These are phyloP conservation scores for Drosophila longiperda DNA, from an alignment of 2,888 invertebrate genomes.

Conservation along the genomic window DNA sequence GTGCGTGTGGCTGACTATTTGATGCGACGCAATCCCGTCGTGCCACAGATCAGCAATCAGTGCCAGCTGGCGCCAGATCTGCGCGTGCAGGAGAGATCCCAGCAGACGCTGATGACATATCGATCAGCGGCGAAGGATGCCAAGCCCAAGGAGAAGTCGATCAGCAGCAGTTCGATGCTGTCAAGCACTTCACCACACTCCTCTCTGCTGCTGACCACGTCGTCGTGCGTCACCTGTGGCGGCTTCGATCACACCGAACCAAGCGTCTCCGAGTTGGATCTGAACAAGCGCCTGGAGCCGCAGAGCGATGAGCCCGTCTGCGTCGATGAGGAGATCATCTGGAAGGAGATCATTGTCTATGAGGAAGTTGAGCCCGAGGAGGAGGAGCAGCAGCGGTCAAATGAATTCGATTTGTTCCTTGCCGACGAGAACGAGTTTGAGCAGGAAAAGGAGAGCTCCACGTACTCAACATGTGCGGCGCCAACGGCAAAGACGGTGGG, in stretches of 20 bases:
- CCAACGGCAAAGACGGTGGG: background rate
- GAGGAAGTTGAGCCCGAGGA: conserved; percentile 54
- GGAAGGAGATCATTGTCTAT: conserved; percentile 66
- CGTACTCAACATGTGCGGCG: conserved; percentile 8
- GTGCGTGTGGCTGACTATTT: conserved; percentile 69
- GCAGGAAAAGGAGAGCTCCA: background rate
- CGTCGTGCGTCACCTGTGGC: conserved; percentile 70
- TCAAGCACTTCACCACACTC: conserved; percentile 61
- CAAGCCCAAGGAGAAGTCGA: conserved; percentile 38
- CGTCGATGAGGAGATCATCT: conserved; percentile 64
- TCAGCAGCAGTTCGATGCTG: conserved; percentile 33
- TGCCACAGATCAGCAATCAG: conserved; percentile 72
- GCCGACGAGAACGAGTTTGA: conserved; percentile 15
- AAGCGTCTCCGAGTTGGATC: conserved; percentile 55
- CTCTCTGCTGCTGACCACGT: conserved; percentile 69
- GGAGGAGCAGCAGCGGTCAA: conserved; percentile 23
- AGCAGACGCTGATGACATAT: conserved; percentile 65
- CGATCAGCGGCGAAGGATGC: conserved; percentile 29
- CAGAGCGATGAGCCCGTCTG: conserved; percentile 58
- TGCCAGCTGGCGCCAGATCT: conserved; percentile 51
- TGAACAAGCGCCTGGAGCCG: conserved; percentile 59
- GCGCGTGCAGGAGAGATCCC: conserved; percentile 58
- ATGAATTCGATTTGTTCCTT: conserved; percentile 3
- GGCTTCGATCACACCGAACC: conserved; percentile 64
- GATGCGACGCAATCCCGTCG: conserved; percentile 55